Evolutionary conservation across 1,140 invertebrate species (phyloP), one percentile per base, ranked within the genome.

Genomic region (Penaeus indicus): DNA sequence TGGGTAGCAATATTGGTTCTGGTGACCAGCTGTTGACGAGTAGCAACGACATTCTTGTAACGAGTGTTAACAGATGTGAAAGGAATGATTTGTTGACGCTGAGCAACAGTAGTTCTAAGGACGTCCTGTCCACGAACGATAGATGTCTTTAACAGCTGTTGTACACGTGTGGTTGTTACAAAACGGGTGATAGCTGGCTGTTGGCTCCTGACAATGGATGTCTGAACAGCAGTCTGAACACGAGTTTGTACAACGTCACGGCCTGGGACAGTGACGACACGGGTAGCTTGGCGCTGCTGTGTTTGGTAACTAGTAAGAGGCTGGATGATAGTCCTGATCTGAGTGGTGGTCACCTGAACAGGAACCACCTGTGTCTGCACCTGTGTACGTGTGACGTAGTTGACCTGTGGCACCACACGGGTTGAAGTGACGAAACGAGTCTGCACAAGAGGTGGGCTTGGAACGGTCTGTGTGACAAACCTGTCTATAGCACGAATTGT

Each of bases 211-310:
- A 85, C 63, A 32, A 89, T 25, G n/a, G 88, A 89, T 42, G 88
- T 89, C 42, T 89, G 88, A 77, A 89, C 88, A 25, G 85, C 83
- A 11, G 83, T 89, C 78, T 89, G 88, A 42, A 89, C 88, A 27
- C 88, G 83, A 61, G 88, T 89, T n/a, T 77, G 88, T 11, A 88
- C 72, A 64, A 84, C 82, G 42, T 83, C 63, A 62, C n/a, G 86
- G 67, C 86, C 86, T 25, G 86, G 81, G 19, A 84, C 42, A 60
- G 86, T 54, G 27, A 88, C 82, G 1, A 88, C 81, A 8, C 69
- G 69, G 54, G 86, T 88, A 18, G 62, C 64, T 83, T 62, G 54
- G 27, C 60, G 47, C 13, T 16, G 21, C 64, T 88, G 69, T 19
- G 86, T 88, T 61, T 88, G 27, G 22, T 84, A 88, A 62, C 79